A percentile compares a stretch with the other conserved stretches of the same genome.
phyloP scores from a whole-genome alignment of 2,888 invertebrate species.

The Nebria salina region DNA sequence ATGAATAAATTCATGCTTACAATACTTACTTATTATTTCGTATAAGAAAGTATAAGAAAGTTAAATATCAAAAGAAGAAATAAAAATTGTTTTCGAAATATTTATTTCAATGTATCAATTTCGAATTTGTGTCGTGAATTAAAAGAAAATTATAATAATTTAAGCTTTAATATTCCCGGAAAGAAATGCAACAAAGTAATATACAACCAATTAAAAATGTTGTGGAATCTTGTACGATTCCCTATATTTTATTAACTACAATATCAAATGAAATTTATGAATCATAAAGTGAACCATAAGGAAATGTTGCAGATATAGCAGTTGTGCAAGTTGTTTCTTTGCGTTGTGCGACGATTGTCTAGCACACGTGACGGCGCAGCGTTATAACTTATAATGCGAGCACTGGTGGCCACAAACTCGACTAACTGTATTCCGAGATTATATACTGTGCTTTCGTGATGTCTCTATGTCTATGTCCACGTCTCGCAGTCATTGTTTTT shows the following conservation, averaged over 20 bases:
- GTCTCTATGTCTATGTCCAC: neutral
- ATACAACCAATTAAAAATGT: neutral
- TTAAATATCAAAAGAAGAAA: too few relatives aligned
- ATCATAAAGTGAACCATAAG: neutral
- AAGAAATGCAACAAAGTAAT: neutral
- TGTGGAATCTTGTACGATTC: neutral
- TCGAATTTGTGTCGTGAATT: too few relatives aligned
- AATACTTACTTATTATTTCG: too few relatives aligned
- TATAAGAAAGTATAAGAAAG: too few relatives aligned
- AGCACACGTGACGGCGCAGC: neutral
- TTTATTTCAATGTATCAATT: too few relatives aligned
- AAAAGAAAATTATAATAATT: too few relatives aligned
- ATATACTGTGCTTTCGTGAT: neutral
- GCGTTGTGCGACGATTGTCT: neutral
- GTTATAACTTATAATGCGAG: neutral
- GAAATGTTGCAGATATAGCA: neutral
- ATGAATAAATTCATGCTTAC: too few relatives aligned
- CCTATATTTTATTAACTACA: neutral
- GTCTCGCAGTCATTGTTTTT: neutral
- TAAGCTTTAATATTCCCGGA: too few relatives aligned
- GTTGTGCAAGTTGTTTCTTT: too few relatives aligned
- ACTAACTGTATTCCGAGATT: neutral
- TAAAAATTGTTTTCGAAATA: too few relatives aligned
- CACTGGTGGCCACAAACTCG: neutral
- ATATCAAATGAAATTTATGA: neutral